Percentiles rank a stretch among this genome's conserved stretches.
These are phyloP conservation scores for Archaeoteleia sp. DNA, from an alignment of 2,888 invertebrate genomes.

Conservation along the genomic window DNA sequence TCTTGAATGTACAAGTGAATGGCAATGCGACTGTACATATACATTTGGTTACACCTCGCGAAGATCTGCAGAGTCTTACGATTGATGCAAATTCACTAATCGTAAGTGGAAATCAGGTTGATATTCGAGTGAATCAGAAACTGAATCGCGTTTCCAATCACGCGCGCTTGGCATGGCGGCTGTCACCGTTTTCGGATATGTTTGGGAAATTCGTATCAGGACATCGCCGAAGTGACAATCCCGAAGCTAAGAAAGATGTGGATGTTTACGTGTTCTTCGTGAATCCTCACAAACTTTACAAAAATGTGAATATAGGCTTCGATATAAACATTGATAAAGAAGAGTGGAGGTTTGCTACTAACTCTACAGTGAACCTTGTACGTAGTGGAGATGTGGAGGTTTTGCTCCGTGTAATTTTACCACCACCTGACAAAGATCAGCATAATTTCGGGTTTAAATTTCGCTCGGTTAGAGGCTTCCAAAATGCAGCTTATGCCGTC, in stretches of 20 bases:
- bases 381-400: slow-evolving; percentile 74
- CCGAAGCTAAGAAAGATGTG: slow-evolving; percentile 71
- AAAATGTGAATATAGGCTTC: slow-evolving; percentile 76
- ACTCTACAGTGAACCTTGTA: slow-evolving; percentile 77
- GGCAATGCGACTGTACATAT: slow-evolving; percentile 69
- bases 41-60: slow-evolving; percentile 73
- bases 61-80: slow-evolving; percentile 72
- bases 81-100: slow-evolving; percentile 69
- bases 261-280: slow-evolving; percentile 76
- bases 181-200: too few species aligned
- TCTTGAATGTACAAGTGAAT: slow-evolving; percentile 63
- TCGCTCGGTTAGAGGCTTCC: slow-evolving; percentile 71
- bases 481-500: slow-evolving; percentile 75
- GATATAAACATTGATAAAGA: slow-evolving; percentile 77
- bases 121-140: slow-evolving; percentile 65
- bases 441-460: slow-evolving; percentile 78
- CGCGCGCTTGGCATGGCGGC: slow-evolving; percentile 76
- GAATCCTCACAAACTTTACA: slow-evolving; percentile 77
- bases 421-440: slow-evolving; percentile 80
- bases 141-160: slow-evolving; percentile 75
- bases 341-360: slow-evolving; percentile 79
- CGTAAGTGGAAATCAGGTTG: slow-evolving; percentile 67
- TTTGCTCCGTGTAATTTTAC: slow-evolving; percentile 78
- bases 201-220: slow-evolving; percentile 68
- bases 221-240: slow-evolving; percentile 63